Conservation (phyloP, 2,888 invertebrate genomes). For the Thecocarcelia acutangulata region DNA sequence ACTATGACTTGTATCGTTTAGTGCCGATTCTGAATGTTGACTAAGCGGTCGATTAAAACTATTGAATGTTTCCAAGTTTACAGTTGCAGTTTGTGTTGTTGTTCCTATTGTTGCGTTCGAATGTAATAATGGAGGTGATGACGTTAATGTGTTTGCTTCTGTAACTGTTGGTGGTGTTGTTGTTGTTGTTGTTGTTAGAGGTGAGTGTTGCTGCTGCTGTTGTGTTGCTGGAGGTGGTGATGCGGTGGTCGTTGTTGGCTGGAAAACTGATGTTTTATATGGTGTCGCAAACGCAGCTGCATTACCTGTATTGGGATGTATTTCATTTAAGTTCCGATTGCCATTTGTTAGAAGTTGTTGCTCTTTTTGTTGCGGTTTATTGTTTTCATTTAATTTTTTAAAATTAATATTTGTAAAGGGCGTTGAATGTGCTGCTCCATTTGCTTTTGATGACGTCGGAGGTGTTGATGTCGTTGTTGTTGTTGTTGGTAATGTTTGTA, state of each 20-base stretch:
- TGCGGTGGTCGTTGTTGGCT: conserved; percentile 59
- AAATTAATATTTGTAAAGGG: conserved; percentile 72
- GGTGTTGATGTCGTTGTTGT: conserved; percentile 61
- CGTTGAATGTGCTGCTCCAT: conserved; percentile 70
- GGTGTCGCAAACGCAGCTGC: conserved; percentile 63
- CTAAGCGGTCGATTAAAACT: conserved; percentile 73
- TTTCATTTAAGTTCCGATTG: conserved; percentile 68
- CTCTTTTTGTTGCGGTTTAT: conserved; percentile 56
- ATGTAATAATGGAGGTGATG: conserved; percentile 50
- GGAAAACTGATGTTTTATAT: conserved; percentile 56
- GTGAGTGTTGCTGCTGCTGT: conserved; percentile 55
- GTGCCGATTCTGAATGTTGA: conserved; percentile 74
- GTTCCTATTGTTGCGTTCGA: conserved; percentile 51
- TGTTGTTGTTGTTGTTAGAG: conserved; percentile 38
- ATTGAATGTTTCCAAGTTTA: conserved; percentile 58
- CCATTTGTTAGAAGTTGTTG: conserved; percentile 62
- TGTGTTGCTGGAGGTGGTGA: conserved; percentile 51
- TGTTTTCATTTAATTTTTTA: conserved; percentile 71
- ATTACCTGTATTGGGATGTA: conserved; percentile 63
- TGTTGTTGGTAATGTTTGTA: conserved; percentile 19
- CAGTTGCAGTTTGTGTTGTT: conserved; percentile 32
- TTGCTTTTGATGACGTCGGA: conserved; percentile 65
- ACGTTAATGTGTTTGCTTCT: conserved; percentile 60
- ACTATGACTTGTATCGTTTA: conserved; percentile 76
- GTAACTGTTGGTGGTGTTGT: conserved; percentile 39